These are phyloP conservation scores for Mechanitis messenoides DNA, from an alignment of 2,888 invertebrate genomes.

Conservation along the genomic window DNA sequence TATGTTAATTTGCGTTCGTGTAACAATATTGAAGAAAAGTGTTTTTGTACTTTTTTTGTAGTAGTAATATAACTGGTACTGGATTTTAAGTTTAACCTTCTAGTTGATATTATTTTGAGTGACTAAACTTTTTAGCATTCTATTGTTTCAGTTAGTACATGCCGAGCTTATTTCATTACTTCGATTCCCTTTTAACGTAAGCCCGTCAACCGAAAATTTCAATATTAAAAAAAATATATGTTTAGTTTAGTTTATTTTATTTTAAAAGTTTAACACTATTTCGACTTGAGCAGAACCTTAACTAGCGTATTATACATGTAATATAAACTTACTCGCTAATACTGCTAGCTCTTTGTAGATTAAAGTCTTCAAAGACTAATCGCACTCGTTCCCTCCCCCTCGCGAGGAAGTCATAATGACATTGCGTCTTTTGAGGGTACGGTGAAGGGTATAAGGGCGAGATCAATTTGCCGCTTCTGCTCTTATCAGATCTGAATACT, in stretches of 20 bases:
- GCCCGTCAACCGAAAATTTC: too few relatives aligned
- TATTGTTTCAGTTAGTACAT: too few relatives aligned
- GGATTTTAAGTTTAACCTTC: background rate
- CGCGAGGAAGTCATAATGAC: slow-evolving; percentile 93
- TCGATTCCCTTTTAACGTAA: too few relatives aligned
- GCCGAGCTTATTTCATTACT: too few relatives aligned
- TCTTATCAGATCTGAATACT: slow-evolving; percentile 85
- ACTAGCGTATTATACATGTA: background rate
- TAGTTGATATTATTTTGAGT: too few relatives aligned
- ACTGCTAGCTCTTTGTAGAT: slow-evolving; percentile 80
- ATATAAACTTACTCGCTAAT: slow-evolving; percentile 78
- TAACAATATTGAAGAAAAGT: background rate
- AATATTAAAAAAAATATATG: too few relatives aligned
- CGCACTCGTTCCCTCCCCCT: slow-evolving; percentile 88
- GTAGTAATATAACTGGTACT: too few relatives aligned
- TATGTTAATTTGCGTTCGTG: background rate
- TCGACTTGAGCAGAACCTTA: background rate
- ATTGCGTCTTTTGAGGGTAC: slow-evolving; percentile 87
- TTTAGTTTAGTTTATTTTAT: background rate
- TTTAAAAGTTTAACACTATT: too few relatives aligned
- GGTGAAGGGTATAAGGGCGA: slow-evolving; percentile 89
- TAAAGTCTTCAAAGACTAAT: slow-evolving; percentile 89
- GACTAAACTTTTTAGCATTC: too few relatives aligned
- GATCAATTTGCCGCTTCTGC: slow-evolving; percentile 87
- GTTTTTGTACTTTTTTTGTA: too few relatives aligned